Evolutionary conservation across 2,113 vertebrate genomes (phyloP).

Genomic region (Oophaga pumilio): DNA sequence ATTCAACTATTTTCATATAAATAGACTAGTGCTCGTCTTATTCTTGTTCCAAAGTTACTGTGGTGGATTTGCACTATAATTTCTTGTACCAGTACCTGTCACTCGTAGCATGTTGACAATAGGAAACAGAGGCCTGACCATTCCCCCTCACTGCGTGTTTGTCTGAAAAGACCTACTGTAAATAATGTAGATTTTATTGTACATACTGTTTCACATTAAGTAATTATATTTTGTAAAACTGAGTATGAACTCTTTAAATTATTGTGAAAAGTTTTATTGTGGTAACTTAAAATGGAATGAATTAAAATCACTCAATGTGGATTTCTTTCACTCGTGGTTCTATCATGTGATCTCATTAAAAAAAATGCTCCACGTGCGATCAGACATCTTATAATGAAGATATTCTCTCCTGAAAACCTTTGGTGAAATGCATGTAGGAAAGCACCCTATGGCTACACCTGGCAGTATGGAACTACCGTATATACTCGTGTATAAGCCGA

Average conservation of each 20-base stretch:
- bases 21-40: constrained; percentile 69
- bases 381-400: no score
- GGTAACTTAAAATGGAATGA: constrained; percentile 83
- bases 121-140: constrained; percentile 61
- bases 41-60: constrained; percentile 71
- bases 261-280: constrained; percentile 85
- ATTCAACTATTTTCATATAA: constrained; percentile 76
- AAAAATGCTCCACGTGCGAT: neutral
- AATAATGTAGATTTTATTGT: constrained; percentile 79
- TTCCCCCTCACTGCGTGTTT: constrained; percentile 67
- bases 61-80: constrained; percentile 80
- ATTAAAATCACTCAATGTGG: constrained; percentile 78
- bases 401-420: no score
- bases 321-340: neutral
- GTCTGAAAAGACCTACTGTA: constrained; percentile 73
- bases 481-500: no score
- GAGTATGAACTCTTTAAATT: constrained; percentile 84
- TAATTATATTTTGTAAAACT: constrained; percentile 88
- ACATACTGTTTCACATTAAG: constrained; percentile 85
- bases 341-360: neutral
- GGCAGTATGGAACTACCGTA: no score
- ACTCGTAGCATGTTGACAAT: constrained; percentile 73
- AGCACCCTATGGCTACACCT: no score
- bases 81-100: constrained; percentile 69
- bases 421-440: no score